Evolutionary conservation across 2,797 vertebrate genomes (phyloP).

Genomic region (Taenioides sp.): DNA sequence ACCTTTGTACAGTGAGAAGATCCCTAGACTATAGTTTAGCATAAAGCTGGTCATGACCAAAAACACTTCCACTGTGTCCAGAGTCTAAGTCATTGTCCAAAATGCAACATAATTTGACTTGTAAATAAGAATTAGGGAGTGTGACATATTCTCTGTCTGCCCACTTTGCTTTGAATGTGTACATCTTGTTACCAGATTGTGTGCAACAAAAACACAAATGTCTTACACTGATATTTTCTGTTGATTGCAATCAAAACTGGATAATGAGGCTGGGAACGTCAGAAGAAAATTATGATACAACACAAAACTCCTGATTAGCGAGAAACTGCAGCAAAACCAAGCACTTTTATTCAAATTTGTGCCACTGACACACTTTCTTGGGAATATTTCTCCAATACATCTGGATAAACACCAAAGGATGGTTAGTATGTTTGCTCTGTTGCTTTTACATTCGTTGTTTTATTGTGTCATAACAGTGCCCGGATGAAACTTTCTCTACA

Average conservation of each 20-base stretch:
- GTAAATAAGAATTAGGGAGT: neutral
- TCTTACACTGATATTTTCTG: conserved; percentile 27
- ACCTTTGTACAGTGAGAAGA: too few relatives aligned
- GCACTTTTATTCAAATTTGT: conserved; percentile 20
- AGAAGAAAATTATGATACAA: conserved; percentile 25
- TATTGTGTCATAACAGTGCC: neutral
- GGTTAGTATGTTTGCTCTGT: neutral
- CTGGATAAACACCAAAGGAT: neutral
- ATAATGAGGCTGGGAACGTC: conserved; percentile 29
- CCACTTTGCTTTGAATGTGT: conserved; percentile 20
- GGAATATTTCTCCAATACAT: neutral
- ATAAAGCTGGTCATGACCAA: neutral
- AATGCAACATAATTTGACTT: neutral
- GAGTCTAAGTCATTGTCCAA: neutral
- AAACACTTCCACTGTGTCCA: neutral
- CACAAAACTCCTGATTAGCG: conserved; percentile 5
- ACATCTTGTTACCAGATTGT: conserved; percentile 2
- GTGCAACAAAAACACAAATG: conserved; percentile 20
- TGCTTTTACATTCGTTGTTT: neutral
- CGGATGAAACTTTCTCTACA: neutral
- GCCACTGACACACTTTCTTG: conserved; percentile 4
- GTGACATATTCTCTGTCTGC: neutral
- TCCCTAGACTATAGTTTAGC: neutral
- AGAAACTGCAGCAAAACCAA: neutral
- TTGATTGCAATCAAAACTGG: conserved; percentile 54